These are phyloP conservation scores for Batillaria attramentaria DNA, from an alignment of 1,140 invertebrate species.

Conservation along the genomic window DNA sequence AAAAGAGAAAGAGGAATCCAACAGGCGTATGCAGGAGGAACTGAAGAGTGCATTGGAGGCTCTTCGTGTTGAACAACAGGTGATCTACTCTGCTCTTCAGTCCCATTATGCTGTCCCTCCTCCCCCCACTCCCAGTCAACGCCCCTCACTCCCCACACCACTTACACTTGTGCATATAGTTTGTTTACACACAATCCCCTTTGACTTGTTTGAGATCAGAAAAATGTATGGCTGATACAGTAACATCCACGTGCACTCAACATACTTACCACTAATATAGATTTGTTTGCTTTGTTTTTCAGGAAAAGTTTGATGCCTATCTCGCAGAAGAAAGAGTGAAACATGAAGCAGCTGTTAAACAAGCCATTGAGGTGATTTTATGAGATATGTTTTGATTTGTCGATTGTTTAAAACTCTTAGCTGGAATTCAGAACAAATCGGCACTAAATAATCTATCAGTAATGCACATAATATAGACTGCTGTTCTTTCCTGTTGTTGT, in stretches of 20 bases:
- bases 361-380: slow-evolving; percentile 44
- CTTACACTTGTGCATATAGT: no score
- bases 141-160: no score
- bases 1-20: slow-evolving; percentile 35
- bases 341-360: slow-evolving; percentile 35
- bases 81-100: not conserved
- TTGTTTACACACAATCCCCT: no score
- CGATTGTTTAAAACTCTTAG: not conserved
- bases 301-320: slow-evolving; percentile 50
- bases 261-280: no score
- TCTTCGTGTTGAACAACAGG: slow-evolving; percentile 29
- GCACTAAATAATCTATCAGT: not conserved
- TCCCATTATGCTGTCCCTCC: slow-evolving; percentile 4
- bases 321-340: slow-evolving; percentile 44
- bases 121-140: no score
- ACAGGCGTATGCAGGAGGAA: slow-evolving; percentile 26
- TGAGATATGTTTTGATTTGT: slow-evolving; percentile 10
- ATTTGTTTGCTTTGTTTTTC: slow-evolving; percentile 20
- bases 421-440: not conserved
- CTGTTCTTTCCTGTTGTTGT: no score
- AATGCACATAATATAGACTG: not conserved
- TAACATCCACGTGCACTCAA: no score
- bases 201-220: no score
- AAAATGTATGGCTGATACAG: no score
- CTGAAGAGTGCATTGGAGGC: slow-evolving; percentile 33